Conservation (phyloP, 2,888 invertebrate genomes). For the Aspidiotus rigidus region DNA sequence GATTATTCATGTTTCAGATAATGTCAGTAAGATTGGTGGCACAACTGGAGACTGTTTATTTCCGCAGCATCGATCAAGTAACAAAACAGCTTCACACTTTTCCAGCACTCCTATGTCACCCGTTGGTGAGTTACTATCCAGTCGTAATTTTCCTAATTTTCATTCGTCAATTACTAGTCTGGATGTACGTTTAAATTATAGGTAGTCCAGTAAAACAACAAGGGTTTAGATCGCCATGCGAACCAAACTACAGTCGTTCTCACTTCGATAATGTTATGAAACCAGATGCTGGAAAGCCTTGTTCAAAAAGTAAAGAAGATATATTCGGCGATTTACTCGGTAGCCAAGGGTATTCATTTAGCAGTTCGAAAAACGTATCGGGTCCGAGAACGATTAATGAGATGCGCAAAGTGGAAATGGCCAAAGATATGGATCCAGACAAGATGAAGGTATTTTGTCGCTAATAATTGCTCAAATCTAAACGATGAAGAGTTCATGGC, state of each 20-base stretch:
- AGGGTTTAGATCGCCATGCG: slow-evolving; percentile 42
- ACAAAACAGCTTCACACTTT: slow-evolving; percentile 24
- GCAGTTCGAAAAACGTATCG: slow-evolving; percentile 56
- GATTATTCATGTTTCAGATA: slow-evolving; percentile 12
- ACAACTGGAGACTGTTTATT: slow-evolving; percentile 37
- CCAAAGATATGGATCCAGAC: slow-evolving; percentile 84
- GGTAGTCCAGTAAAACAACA: slow-evolving; percentile 45
- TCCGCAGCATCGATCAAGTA: slow-evolving; percentile 42
- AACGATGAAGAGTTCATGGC: not conserved
- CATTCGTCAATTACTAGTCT: not conserved
- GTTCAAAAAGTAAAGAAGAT: slow-evolving; percentile 45
- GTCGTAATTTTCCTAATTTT: not conserved
- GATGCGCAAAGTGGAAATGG: slow-evolving; percentile 80
- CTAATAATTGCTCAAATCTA: not conserved
- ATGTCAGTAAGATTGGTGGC: not conserved
- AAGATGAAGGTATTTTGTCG: slow-evolving; percentile 53
- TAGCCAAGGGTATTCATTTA: slow-evolving; percentile 76
- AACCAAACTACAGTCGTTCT: slow-evolving; percentile 56
- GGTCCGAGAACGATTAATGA: slow-evolving; percentile 83
- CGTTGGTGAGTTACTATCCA: slow-evolving; percentile 14
- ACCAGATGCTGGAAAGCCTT: slow-evolving; percentile 35
- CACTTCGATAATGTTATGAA: slow-evolving; percentile 55
- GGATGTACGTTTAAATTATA: slow-evolving; percentile 40
- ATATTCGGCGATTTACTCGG: slow-evolving; percentile 87
- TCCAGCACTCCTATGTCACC: slow-evolving; percentile 31